These are phyloP conservation scores for Nephrotoma appendiculata DNA, from an alignment of 2,888 invertebrate species.

Conservation along the genomic window DNA sequence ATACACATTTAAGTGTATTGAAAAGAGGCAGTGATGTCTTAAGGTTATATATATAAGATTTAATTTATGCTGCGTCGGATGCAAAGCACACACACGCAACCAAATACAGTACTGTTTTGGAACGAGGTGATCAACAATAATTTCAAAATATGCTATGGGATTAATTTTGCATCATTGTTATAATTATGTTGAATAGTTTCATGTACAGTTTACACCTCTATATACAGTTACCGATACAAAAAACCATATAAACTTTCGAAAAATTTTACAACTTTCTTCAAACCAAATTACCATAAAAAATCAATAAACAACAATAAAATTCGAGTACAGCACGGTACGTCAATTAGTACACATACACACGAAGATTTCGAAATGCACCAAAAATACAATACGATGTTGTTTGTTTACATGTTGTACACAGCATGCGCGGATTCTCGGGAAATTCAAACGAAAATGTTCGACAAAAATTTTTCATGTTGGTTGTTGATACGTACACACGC, in stretches of 20 bases:
- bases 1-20: background rate
- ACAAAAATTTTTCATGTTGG: background rate
- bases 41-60: background rate
- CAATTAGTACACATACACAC: background rate
- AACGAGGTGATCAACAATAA: background rate
- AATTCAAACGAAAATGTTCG: background rate
- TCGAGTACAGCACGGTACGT: background rate
- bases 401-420: background rate
- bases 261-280: background rate
- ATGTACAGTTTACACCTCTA: background rate
- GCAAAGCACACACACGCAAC: background rate
- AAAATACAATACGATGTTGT: background rate
- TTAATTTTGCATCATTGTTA: background rate
- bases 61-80: background rate
- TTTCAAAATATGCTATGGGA: background rate
- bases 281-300: background rate
- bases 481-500: background rate
- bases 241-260: background rate
- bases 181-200: background rate
- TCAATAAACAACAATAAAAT: background rate
- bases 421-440: background rate
- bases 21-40: background rate
- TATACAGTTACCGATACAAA: background rate
- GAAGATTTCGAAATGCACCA: background rate
- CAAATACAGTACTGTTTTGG: background rate